These are phyloP conservation scores for Paraescarpia echinospica DNA, from an alignment of 1,140 invertebrate species.

Conservation along the genomic window DNA sequence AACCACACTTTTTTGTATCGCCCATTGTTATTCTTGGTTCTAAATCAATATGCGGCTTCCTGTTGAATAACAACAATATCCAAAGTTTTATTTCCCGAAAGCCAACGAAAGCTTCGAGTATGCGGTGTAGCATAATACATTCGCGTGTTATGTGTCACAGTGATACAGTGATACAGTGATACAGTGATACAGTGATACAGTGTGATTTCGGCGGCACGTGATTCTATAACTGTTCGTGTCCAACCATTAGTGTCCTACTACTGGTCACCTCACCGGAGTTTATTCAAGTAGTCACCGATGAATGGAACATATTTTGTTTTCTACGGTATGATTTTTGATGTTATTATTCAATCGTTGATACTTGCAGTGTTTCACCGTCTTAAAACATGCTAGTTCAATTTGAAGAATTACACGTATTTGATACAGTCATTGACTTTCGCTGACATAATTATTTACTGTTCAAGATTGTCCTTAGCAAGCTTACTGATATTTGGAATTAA, in stretches of 20 bases:
- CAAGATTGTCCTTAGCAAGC: too few species aligned
- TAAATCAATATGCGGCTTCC: not conserved
- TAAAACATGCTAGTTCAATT: not conserved
- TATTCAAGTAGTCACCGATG: not conserved
- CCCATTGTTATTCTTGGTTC: not conserved
- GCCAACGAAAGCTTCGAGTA: not conserved
- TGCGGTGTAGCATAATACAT: not conserved
- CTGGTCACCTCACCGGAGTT: not conserved
- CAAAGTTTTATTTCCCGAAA: not conserved
- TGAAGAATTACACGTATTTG: not conserved
- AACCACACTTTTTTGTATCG: constrained; percentile 5
- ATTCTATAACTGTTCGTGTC: not conserved
- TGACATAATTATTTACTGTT: too few species aligned
- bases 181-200: not conserved
- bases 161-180: not conserved
- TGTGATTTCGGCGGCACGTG: not conserved
- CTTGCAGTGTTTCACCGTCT: not conserved
- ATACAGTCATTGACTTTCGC: not conserved
- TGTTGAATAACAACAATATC: not conserved
- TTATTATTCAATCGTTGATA: not conserved
- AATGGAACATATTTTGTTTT: not conserved
- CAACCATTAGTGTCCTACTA: not conserved
- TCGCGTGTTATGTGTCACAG: too few species aligned
- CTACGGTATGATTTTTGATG: not conserved
- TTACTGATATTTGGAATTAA: too few species aligned